Evolutionary conservation across 2,888 invertebrate genomes (phyloP).

Genomic region (Gisinianus flammeolus): DNA sequence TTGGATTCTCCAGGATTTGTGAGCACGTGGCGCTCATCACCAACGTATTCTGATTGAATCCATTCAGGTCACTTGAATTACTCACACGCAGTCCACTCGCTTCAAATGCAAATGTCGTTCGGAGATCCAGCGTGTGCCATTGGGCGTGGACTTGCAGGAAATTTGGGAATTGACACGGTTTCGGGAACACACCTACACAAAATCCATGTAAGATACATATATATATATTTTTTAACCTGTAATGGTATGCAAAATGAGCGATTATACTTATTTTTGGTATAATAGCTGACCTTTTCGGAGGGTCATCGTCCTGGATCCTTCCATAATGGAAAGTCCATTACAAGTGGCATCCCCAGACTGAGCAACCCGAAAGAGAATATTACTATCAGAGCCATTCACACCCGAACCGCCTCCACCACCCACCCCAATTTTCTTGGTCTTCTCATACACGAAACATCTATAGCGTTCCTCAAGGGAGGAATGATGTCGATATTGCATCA

Average conservation of each 20-base stretch:
- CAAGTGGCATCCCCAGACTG: slow-evolving; percentile 94
- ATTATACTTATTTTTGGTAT: background rate
- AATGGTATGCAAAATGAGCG: background rate
- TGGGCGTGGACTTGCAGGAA: slow-evolving; percentile 85
- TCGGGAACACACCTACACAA: slow-evolving; percentile 59
- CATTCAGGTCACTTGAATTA: slow-evolving; percentile 54
- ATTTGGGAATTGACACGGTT: slow-evolving; percentile 82
- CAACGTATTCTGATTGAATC: slow-evolving; percentile 48
- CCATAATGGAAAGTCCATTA: slow-evolving; percentile 87
- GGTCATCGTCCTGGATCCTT: slow-evolving; percentile 83
- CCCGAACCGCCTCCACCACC: slow-evolving; percentile 42
- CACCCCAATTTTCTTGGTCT: slow-evolving; percentile 60
- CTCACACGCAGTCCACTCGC: slow-evolving; percentile 51
- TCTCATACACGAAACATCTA: slow-evolving; percentile 94
- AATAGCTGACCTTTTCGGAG: slow-evolving; percentile 72
- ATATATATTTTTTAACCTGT: background rate
- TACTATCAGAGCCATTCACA: slow-evolving; percentile 60
- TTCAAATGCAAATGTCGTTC: slow-evolving; percentile 81
- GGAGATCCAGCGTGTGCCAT: slow-evolving; percentile 89
- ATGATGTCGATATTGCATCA: slow-evolving; percentile 86
- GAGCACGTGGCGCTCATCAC: slow-evolving; percentile 55
- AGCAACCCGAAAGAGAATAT: slow-evolving; percentile 79
- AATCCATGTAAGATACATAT: background rate
- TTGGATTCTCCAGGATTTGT: slow-evolving; percentile 55
- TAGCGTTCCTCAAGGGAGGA: slow-evolving; percentile 91